Conservation (phyloP, 2,113 vertebrate genomes). For the Chroicocephalus ridibundus region DNA sequence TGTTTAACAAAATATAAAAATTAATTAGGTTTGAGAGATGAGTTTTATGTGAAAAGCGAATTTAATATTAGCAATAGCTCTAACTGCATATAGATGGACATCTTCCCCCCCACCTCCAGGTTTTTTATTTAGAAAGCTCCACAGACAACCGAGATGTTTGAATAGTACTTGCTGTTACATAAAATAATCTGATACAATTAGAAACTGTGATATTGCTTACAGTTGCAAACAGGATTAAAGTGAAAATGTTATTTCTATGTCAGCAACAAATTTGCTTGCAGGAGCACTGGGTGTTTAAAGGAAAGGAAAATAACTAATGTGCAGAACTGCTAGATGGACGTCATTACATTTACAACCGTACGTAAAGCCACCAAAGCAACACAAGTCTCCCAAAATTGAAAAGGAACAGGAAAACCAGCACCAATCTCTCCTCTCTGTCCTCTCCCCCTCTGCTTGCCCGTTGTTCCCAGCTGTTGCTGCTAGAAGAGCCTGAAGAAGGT, state of each 20-base stretch:
- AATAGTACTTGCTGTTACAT: background rate
- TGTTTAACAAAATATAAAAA: slow-evolving; percentile 29
- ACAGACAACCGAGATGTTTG: background rate
- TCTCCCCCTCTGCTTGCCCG: background rate
- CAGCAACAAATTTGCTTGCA: background rate
- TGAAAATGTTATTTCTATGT: background rate
- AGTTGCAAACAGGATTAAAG: slow-evolving; percentile 14
- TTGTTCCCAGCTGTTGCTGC: background rate
- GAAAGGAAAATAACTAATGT: background rate
- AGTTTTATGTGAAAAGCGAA: slow-evolving; percentile 41
- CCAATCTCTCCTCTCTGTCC: background rate
- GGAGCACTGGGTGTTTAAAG: background rate
- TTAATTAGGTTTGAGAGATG: slow-evolving; percentile 37
- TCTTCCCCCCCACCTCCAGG: background rate
- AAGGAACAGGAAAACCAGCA: background rate
- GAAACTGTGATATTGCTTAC: background rate
- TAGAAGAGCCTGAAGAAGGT: background rate
- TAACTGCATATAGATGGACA: slow-evolving; percentile 29
- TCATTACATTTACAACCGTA: fast-evolving
- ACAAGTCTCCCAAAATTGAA: background rate
- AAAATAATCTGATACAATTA: slow-evolving; percentile 13
- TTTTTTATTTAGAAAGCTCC: slow-evolving; percentile 49
- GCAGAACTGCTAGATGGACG: background rate
- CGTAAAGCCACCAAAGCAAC: background rate
- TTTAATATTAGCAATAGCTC: slow-evolving; percentile 52